Evolutionary conservation across 2,113 vertebrate genomes (phyloP).

Genomic region (Macquaria australasica): DNA sequence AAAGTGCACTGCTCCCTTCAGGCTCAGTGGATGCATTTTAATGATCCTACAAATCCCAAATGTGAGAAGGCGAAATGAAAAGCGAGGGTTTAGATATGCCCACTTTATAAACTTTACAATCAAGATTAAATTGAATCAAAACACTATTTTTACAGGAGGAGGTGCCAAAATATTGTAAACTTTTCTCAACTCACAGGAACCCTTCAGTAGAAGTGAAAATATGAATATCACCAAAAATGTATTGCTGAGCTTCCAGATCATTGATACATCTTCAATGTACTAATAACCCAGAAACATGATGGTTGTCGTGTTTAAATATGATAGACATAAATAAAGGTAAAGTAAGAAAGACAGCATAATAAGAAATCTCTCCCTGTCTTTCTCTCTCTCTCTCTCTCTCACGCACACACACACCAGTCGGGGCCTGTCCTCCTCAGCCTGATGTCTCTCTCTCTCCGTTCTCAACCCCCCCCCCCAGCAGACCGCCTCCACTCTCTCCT

Average conservation of each 20-base stretch:
- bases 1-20: neutral
- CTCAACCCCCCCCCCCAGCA: constrained; percentile 16
- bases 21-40: neutral
- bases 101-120: too few species aligned
- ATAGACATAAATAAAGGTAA: neutral
- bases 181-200: too few species aligned
- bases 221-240: neutral
- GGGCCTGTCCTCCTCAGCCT: constrained; percentile 63
- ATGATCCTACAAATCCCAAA: neutral
- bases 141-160: neutral
- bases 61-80: neutral
- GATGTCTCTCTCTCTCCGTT: neutral
- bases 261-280: neutral
- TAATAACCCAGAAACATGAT: neutral
- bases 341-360: neutral
- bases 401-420: constrained; percentile 57
- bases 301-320: too few species aligned
- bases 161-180: neutral
- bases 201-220: neutral
- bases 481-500: constrained; percentile 14
- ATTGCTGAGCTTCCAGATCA: neutral
- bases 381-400: neutral
- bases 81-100: neutral
- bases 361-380: constrained; percentile 1
- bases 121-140: neutral